These are phyloP conservation scores for Pissodes strobi DNA, from an alignment of 1,140 invertebrate species.

Conservation along the genomic window DNA sequence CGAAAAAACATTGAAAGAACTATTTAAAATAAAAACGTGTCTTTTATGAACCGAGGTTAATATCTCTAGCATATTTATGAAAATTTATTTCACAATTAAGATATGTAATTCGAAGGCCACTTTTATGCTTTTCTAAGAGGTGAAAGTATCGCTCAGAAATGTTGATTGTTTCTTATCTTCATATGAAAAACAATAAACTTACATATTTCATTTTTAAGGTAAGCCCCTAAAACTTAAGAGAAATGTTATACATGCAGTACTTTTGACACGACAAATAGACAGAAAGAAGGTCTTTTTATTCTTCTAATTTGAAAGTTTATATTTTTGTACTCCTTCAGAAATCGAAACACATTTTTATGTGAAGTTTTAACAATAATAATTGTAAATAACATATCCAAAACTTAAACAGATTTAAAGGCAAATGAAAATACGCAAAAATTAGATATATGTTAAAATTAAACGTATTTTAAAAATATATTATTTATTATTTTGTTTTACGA, in stretches of 20 bases:
- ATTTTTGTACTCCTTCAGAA: slow-evolving; percentile 21
- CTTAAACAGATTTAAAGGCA: not conserved
- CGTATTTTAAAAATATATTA: slow-evolving; percentile 1
- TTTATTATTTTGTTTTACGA: slow-evolving; percentile 6
- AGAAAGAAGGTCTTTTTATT: slow-evolving; percentile 12
- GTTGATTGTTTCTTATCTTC: too few species aligned
- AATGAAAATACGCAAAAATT: slow-evolving; percentile 4
- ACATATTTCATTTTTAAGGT: not conserved
- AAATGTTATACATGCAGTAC: not conserved
- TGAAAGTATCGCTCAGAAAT: too few species aligned
- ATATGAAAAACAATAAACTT: too few species aligned
- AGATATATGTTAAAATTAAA: not conserved
- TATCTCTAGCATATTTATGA: too few species aligned
- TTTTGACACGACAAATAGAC: slow-evolving; percentile 3
- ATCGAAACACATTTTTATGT: slow-evolving; percentile 6
- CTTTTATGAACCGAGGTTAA: too few species aligned
- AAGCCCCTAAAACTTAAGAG: not conserved
- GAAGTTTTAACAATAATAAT: slow-evolving; percentile 13
- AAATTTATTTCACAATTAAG: too few species aligned
- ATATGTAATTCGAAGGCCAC: too few species aligned
- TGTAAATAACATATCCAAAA: slow-evolving; percentile 19
- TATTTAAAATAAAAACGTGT: too few species aligned
- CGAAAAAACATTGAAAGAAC: too few species aligned
- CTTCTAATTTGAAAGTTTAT: slow-evolving; percentile 19
- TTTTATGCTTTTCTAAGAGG: too few species aligned